These are phyloP conservation scores for Nomada goodeniana DNA, from an alignment of 2,888 invertebrate genomes.

Conservation along the genomic window DNA sequence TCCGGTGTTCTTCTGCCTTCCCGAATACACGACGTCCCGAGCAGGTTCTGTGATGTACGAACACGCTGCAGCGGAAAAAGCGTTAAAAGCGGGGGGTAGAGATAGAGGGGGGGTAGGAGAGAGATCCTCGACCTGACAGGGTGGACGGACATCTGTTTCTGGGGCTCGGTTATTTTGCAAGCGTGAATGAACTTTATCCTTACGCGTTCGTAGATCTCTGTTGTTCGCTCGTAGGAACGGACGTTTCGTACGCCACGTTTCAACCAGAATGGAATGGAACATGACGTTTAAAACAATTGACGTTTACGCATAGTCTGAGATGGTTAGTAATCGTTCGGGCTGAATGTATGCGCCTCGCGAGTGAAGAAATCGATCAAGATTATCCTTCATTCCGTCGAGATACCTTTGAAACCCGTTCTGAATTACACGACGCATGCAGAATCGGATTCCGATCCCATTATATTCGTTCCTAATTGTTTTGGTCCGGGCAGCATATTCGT, in stretches of 20 bases:
- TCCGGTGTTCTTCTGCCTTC: slow-evolving; percentile 54
- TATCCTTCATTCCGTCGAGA: too few relatives aligned
- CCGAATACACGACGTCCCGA: slow-evolving; percentile 51
- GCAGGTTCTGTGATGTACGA: slow-evolving; percentile 32
- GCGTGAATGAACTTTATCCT: background rate
- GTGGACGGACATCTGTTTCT: slow-evolving; percentile 22
- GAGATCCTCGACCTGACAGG: slow-evolving; percentile 33
- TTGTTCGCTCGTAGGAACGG: too few relatives aligned
- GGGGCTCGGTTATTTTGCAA: slow-evolving; percentile 15
- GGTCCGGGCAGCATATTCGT: too few relatives aligned
- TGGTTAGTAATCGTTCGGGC: too few relatives aligned
- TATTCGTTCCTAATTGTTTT: slow-evolving; percentile 18
- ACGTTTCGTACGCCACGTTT: too few relatives aligned
- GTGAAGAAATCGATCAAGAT: too few relatives aligned
- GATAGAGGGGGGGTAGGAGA: background rate
- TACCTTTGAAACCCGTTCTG: too few relatives aligned
- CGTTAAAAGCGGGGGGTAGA: background rate
- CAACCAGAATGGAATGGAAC: too few relatives aligned
- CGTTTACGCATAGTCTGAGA: too few relatives aligned
- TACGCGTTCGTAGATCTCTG: background rate
- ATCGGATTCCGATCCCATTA: background rate
- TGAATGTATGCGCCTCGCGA: too few relatives aligned
- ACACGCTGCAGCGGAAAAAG: slow-evolving; percentile 49
- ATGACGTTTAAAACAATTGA: too few relatives aligned
- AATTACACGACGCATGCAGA: background rate